Base-by-base conservation (phyloP, 2,113 vertebrate genomes). In the Catagonus wagneri region DNA sequence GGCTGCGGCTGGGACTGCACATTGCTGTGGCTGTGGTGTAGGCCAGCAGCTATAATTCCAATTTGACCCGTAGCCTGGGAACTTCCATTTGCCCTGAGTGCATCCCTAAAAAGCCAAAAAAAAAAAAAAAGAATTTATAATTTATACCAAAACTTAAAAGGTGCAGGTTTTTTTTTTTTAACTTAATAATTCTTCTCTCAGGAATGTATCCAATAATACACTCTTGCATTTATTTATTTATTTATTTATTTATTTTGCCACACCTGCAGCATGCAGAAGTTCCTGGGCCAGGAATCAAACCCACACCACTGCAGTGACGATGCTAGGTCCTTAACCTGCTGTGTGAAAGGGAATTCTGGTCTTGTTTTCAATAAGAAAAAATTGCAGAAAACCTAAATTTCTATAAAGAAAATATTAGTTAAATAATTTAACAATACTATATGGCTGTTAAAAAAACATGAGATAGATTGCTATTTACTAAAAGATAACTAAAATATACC, bases 131-230 rank as follows among this genome's bases (percentile, higher is more conserved):
- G 44, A 44, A 44, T 44, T 44, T 96, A 69, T 87, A n/a, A n/a
- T n/a, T 76, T 96, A 69, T 87, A 66, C 32, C 50, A 90, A 94
- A 94, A 74, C 68, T 71, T 89, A 65, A 97, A 96, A 96, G 34
- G 4, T 90, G 1, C 6, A 27, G 69, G n/a, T n/a, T 90, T 83
- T 79, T 90, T 96, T 52, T 63, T 95, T 89, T 78, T 68, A 89
- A 23, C 52, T 65, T 29, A 69, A 25, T 16, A 60, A 2, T 92
- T 96, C 80, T 71, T 89, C 11, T 36, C 44, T 36, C 34, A 71
- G 34, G 3, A 95, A 84, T 81, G 9, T 75, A 61, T 76, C 27
- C 23, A 83, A 68, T n/a, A 95, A 84, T 61, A 83, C 15, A 92
- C 6, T 90, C 44, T 91, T 90, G 3, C 75, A 96, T 89, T 91